phyloP scores from a whole-genome alignment of 2,113 vertebrate species.

The Tenebrosternarchus preto region DNA sequence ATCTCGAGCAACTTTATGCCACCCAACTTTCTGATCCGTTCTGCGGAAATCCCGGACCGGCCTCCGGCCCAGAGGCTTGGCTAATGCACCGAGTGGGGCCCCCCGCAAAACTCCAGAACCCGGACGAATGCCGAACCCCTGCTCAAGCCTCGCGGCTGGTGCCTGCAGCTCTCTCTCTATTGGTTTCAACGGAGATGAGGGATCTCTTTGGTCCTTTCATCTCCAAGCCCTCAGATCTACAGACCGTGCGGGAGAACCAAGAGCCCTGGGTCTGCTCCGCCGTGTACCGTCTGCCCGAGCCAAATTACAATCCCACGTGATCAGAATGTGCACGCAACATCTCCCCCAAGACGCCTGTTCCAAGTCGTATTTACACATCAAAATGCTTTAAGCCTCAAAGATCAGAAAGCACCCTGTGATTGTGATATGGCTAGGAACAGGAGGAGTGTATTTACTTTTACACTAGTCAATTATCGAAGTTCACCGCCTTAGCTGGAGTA shows the following conservation, averaged over 20 bases:
- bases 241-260: not conserved
- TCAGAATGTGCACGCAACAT: not conserved
- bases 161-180: constrained; percentile 20
- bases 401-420: not conserved
- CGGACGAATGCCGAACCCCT: no score
- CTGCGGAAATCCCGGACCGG: not conserved
- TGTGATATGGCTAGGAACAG: not conserved
- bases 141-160: no score
- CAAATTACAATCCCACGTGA: not conserved
- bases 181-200: not conserved
- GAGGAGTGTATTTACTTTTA: constrained; percentile 20
- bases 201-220: constrained; percentile 34
- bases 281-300: not conserved
- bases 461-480: constrained; percentile 18
- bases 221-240: constrained; percentile 12
- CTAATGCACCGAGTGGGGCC: not conserved
- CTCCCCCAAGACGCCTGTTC: not conserved
- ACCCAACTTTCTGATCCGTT: not conserved
- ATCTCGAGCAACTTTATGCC: not conserved
- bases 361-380: constrained; percentile 14
- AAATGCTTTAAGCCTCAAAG: constrained; percentile 10
- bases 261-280: not conserved
- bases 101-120: not conserved
- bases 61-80: not conserved
- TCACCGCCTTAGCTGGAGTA: constrained; percentile 18